phyloP scores from a whole-genome alignment of 1,140 invertebrate species.

The Achatina immaculata region DNA sequence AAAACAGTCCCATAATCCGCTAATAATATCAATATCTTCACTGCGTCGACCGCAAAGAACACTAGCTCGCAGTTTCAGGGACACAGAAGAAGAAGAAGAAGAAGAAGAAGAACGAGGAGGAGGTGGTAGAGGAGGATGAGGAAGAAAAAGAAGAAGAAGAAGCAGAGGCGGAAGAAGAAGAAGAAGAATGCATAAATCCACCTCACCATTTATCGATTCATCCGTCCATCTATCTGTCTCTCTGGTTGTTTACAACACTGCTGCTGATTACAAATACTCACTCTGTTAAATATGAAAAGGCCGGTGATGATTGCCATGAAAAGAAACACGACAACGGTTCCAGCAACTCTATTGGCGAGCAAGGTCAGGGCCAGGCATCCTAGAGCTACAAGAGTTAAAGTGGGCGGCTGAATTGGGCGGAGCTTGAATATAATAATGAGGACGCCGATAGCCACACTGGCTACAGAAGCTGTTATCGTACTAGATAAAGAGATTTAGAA shows the following conservation, averaged over 20 bases:
- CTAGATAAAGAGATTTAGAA: not conserved
- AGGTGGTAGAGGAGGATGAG: no score
- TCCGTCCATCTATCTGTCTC: not conserved
- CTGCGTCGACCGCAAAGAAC: no score
- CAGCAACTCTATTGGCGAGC: slow-evolving; percentile 3
- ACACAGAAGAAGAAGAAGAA: no score
- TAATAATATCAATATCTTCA: no score
- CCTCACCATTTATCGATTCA: not conserved
- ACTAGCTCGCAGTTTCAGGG: no score
- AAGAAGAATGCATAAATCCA: no score
- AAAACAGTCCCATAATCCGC: no score
- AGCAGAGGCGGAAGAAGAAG: no score
- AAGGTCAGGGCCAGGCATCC: slow-evolving; percentile 19
- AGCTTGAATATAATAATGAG: slow-evolving; percentile 7
- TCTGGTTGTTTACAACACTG: not conserved
- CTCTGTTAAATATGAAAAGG: slow-evolving; percentile 23
- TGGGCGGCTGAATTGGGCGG: not conserved
- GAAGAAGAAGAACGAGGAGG: no score
- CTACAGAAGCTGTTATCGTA: not conserved
- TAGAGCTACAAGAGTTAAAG: slow-evolving; percentile 2
- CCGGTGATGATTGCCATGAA: slow-evolving; percentile 4
- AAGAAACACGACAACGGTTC: not conserved
- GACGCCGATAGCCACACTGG: not conserved
- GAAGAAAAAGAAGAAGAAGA: no score
- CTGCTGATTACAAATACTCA: not conserved